Percentiles rank a stretch among this genome's conserved stretches.
Evolutionary conservation across 2,888 invertebrate species (phyloP).

Genomic region (Noctua comes): DNA sequence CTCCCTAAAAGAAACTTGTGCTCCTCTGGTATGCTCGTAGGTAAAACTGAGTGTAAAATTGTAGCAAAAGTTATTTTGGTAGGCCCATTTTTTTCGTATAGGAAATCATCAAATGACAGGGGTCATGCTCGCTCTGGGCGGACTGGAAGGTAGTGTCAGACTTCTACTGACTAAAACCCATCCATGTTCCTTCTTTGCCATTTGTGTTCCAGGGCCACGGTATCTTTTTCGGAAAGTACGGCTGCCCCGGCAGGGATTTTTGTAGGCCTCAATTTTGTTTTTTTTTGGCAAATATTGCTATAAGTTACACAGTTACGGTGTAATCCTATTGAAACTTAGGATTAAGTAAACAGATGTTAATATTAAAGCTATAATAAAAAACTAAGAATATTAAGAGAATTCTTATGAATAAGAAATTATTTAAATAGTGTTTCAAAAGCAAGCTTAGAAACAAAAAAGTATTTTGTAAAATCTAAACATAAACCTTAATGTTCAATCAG

Average conservation of each 20-base stretch:
- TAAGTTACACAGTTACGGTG: not conserved
- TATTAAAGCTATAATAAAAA: slow-evolving; percentile 6
- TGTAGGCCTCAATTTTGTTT: not conserved
- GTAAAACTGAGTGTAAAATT: not conserved
- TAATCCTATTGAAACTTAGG: not conserved
- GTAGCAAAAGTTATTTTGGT: not conserved
- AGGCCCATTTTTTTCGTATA: too few relatives aligned
- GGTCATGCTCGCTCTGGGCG: too few relatives aligned
- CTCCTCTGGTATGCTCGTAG: not conserved
- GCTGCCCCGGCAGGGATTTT: too few relatives aligned
- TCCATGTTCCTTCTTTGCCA: too few relatives aligned
- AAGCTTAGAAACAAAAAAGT: not conserved
- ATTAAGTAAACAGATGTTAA: slow-evolving; percentile 1
- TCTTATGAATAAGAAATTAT: slow-evolving; percentile 8
- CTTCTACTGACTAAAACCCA: too few relatives aligned
- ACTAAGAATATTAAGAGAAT: not conserved
- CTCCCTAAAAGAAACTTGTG: not conserved
- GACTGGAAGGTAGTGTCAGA: too few relatives aligned
- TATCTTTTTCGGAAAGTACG: too few relatives aligned
- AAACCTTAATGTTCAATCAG: slow-evolving; percentile 1
- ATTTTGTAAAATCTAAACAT: not conserved
- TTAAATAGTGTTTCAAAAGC: not conserved
- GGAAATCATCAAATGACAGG: too few relatives aligned
- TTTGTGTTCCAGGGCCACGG: too few relatives aligned
- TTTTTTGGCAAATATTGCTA: not conserved